These are phyloP conservation scores for Schizopygopsis pylzovi DNA, from an alignment of 2,797 vertebrate species.

Conservation along the genomic window DNA sequence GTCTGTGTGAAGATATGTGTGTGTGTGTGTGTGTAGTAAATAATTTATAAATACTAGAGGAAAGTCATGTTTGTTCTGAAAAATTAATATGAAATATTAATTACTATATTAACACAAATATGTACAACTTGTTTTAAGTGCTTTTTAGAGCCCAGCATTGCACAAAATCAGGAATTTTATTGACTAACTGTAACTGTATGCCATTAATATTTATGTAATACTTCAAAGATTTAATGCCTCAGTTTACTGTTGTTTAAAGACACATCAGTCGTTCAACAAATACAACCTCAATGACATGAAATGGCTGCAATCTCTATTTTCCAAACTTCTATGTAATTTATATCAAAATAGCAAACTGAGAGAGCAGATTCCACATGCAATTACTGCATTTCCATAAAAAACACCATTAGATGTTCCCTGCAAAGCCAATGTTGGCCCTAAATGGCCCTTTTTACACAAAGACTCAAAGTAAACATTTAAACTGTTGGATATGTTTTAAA, in stretches of 20 bases:
- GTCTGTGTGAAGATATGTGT: no score
- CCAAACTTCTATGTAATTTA: constrained; percentile 21
- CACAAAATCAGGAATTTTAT: not conserved
- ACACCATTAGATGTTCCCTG: constrained; percentile 39
- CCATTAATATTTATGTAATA: not conserved
- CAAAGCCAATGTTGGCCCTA: constrained; percentile 19
- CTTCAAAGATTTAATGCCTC: not conserved
- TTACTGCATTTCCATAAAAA: constrained; percentile 44
- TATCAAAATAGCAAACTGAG: constrained; percentile 22
- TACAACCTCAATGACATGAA: constrained; percentile 8
- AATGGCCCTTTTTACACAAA: constrained; percentile 43
- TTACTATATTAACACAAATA: not conserved
- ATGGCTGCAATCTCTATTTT: constrained; percentile 24
- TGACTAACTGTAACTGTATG: not conserved
- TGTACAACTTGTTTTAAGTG: not conserved
- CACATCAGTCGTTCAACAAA: constrained; percentile 11
- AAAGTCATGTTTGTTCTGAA: no score
- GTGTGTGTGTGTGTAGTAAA: no score
- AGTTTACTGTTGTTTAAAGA: not conserved
- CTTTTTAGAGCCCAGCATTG: not conserved
- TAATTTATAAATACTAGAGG: no score
- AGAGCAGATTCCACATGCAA: constrained; percentile 35
- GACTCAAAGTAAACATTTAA: constrained; percentile 46
- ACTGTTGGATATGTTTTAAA: constrained; percentile 19
- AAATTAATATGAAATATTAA: not conserved